Evolutionary conservation across 37 sponge, comb jelly and placozoan genomes (phyloP).

Genomic region (Halisarca cf. caerulea): DNA sequence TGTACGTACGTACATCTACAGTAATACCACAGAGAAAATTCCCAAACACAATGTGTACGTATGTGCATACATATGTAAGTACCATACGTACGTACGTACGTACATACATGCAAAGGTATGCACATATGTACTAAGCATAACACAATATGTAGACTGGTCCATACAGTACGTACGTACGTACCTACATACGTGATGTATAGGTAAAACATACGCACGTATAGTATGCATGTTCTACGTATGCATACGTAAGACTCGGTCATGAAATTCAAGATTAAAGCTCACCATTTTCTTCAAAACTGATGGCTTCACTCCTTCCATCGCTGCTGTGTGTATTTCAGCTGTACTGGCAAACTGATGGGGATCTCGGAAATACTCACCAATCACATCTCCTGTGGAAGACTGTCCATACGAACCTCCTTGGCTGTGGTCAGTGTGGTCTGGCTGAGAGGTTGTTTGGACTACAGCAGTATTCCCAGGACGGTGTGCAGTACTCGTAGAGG

Average conservation of each 20-base stretch:
- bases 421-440: background rate
- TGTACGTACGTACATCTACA: too few relatives aligned
- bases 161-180: too few relatives aligned
- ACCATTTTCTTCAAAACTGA: slow-evolving; percentile 59
- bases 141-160: background rate
- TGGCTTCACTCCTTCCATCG: slow-evolving; percentile 64
- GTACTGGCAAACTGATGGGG: slow-evolving; percentile 40
- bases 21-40: too few relatives aligned
- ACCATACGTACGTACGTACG: background rate
- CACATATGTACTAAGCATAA: background rate
- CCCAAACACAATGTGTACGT: too few relatives aligned
- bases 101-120: background rate
- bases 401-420: background rate
- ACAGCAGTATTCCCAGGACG: too few relatives aligned
- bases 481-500: background rate
- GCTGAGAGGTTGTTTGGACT: background rate
- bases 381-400: background rate
- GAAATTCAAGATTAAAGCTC: background rate
- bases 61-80: too few relatives aligned
- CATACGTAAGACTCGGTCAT: background rate
- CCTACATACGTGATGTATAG: too few relatives aligned
- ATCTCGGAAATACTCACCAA: slow-evolving; percentile 13
- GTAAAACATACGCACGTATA: background rate
- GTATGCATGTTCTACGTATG: background rate
- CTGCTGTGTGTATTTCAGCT: slow-evolving; percentile 67